Conservation (phyloP, 2,113 vertebrate species). For the Phodopus roborovskii region DNA sequence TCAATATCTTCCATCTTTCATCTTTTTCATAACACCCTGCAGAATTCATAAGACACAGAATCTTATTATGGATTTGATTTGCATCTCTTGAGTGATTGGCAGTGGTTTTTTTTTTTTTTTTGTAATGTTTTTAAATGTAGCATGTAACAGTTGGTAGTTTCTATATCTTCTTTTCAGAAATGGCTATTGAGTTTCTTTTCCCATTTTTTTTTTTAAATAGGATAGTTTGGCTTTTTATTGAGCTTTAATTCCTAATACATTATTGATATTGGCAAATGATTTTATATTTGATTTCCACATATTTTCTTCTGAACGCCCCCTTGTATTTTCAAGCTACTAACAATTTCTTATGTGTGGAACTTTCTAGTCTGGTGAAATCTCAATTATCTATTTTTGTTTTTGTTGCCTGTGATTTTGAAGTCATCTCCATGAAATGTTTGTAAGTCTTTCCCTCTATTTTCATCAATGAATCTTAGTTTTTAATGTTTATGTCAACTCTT, state of each 20-base stretch:
- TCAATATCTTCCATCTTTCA: neutral
- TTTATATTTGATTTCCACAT: neutral
- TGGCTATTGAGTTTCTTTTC: neutral
- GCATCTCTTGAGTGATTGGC: neutral
- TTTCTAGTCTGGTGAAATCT: neutral
- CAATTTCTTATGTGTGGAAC: neutral
- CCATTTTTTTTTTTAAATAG: neutral
- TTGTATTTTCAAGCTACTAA: neutral
- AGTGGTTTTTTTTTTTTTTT: neutral
- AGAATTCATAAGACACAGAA: neutral
- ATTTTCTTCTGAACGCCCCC: neutral
- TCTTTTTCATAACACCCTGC: neutral
- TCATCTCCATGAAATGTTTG: neutral
- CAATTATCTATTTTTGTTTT: neutral
- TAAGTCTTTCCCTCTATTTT: neutral
- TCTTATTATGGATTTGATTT: neutral
- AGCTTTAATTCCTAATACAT: neutral
- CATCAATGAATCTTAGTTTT: neutral
- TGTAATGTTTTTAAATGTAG: neutral
- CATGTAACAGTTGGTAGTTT: neutral
- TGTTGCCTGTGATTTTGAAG: neutral
- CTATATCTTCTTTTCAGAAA: neutral
- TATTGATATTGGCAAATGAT: neutral
- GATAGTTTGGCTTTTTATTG: neutral
- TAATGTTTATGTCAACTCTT: neutral